These are phyloP conservation scores for Leptodirus hochenwartii DNA, from an alignment of 2,888 invertebrate species.

Conservation along the genomic window DNA sequence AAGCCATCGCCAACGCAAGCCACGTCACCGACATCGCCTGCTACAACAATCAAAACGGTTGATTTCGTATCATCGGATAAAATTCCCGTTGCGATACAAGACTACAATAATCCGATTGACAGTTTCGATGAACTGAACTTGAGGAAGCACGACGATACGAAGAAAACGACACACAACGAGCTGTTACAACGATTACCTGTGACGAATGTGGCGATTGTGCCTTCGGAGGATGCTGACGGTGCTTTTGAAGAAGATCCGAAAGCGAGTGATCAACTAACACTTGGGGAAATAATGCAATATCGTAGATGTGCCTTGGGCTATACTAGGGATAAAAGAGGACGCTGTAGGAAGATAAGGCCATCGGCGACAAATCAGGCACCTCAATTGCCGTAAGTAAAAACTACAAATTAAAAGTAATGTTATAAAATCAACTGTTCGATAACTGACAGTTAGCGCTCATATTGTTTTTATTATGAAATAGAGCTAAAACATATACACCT, in stretches of 20 bases:
- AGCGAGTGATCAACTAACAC: conserved; percentile 9
- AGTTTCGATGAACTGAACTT: conserved; percentile 1
- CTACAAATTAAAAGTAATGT: not conserved
- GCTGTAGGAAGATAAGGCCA: conserved; percentile 24
- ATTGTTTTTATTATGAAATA: too few relatives aligned
- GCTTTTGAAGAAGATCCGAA: conserved; percentile 7
- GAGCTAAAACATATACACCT: too few relatives aligned
- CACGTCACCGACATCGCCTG: conserved; percentile 8
- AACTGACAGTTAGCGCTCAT: too few relatives aligned
- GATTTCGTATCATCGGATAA: too few relatives aligned
- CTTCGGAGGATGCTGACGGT: conserved; percentile 9
- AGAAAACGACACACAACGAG: too few relatives aligned
- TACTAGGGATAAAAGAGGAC: conserved; percentile 23
- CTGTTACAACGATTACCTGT: conserved; percentile 5
- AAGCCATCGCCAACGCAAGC: too few relatives aligned
- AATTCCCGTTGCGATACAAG: conserved; percentile 2
- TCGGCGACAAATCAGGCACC: conserved; percentile 13
- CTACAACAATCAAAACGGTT: too few relatives aligned
- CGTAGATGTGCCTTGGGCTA: conserved; percentile 21
- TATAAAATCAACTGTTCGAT: not conserved
- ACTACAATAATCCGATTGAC: not conserved
- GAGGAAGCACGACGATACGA: conserved; percentile 7
- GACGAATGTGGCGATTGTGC: conserved; percentile 13
- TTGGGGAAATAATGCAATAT: conserved; percentile 18
- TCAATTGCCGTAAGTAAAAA: conserved; percentile 15